phyloP scores from a whole-genome alignment of 2,888 invertebrate species.

The Unio delphinus region DNA sequence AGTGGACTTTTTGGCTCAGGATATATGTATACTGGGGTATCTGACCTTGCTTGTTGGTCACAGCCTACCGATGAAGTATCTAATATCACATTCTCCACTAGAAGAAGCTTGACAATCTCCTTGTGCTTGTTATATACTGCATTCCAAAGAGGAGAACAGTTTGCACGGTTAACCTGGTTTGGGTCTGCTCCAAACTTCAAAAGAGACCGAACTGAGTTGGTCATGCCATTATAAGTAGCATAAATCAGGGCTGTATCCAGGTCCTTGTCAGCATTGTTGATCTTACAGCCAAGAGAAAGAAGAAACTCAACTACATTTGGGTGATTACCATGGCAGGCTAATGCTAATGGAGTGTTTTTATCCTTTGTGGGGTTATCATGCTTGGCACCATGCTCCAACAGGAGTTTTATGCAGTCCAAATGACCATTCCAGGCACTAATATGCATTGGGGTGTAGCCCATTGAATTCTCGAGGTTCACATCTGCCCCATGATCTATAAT shows the following conservation, averaged over 20 bases:
- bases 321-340: conserved; percentile 60
- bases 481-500: conserved; percentile 48
- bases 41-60: conserved; percentile 54
- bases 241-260: conserved; percentile 61
- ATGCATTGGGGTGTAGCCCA: conserved; percentile 59
- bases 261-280: conserved; percentile 64
- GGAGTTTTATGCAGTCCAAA: conserved; percentile 31
- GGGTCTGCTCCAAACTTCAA: conserved; percentile 59
- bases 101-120: conserved; percentile 44
- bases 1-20: conserved; percentile 48
- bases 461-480: conserved; percentile 35
- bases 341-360: conserved; percentile 58
- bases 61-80: conserved; percentile 47
- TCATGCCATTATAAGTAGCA: conserved; percentile 58
- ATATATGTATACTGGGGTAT: conserved; percentile 43
- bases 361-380: conserved; percentile 52
- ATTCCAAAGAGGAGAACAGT: conserved; percentile 62
- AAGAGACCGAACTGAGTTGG: conserved; percentile 42
- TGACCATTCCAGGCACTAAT: conserved; percentile 64
- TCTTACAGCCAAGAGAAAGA: conserved; percentile 51
- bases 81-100: conserved; percentile 52
- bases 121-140: conserved; percentile 49
- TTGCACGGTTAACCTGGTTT: conserved; percentile 41
- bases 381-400: conserved; percentile 46
- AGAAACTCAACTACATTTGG: conserved; percentile 43